Evolutionary conservation across 2,888 invertebrate species (phyloP).

Genomic region (Scaptomyza cyrtandrae): DNA sequence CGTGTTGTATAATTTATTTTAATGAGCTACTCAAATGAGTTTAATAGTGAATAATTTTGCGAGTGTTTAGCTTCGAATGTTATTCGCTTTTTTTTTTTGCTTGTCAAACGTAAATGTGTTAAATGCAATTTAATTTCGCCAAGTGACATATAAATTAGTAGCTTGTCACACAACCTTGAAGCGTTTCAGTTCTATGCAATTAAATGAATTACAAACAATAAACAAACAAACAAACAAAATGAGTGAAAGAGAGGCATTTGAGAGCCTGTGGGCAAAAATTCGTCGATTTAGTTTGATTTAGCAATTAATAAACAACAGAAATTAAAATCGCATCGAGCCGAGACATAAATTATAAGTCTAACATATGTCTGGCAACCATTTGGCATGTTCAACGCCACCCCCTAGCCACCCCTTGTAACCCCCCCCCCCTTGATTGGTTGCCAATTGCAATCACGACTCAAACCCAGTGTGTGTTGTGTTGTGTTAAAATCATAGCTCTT

Average conservation of each 20-base stretch:
- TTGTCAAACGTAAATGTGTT: slow-evolving; percentile 32
- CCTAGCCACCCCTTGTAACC: background rate
- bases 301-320: slow-evolving; percentile 75
- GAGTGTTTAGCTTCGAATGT: slow-evolving; percentile 14
- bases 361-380: slow-evolving; percentile 70
- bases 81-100: slow-evolving; percentile 17
- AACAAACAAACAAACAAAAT: slow-evolving; percentile 35
- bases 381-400: slow-evolving; percentile 8
- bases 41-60: slow-evolving; percentile 60
- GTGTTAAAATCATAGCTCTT: slow-evolving; percentile 69
- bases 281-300: slow-evolving; percentile 38
- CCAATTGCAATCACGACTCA: slow-evolving; percentile 78
- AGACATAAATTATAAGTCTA: slow-evolving; percentile 74
- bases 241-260: background rate
- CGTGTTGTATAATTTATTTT: slow-evolving; percentile 55
- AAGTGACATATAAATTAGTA: slow-evolving; percentile 78
- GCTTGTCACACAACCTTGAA: slow-evolving; percentile 65
- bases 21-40: slow-evolving; percentile 67
- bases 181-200: slow-evolving; percentile 71
- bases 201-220: slow-evolving; percentile 67
- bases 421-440: slow-evolving; percentile 38
- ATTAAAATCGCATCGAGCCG: slow-evolving; percentile 53
- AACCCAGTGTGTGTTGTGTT: slow-evolving; percentile 31
- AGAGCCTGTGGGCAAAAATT: slow-evolving; percentile 53
- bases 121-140: slow-evolving; percentile 79